Evolutionary conservation across 2,888 invertebrate genomes (phyloP).

Genomic region (Nesidiocoris tenuis): DNA sequence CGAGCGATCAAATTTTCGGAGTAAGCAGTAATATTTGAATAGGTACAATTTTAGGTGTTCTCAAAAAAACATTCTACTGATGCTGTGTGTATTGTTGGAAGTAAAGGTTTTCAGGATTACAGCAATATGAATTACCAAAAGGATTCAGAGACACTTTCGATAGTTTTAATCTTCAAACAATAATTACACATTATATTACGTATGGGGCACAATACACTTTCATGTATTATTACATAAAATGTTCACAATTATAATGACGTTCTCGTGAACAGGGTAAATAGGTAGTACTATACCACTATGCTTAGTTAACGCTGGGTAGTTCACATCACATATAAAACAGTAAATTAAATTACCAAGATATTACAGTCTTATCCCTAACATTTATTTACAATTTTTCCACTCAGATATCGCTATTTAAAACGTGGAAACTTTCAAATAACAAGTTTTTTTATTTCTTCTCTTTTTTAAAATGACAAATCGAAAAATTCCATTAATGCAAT

Average conservation of each 20-base stretch:
- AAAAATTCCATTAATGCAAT: conserved; percentile 11
- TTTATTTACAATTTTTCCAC: conserved; percentile 28
- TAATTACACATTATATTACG: background rate
- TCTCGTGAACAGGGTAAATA: background rate
- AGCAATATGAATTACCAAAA: too few species aligned
- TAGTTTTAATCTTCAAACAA: background rate
- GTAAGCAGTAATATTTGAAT: too few species aligned
- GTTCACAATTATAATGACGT: background rate
- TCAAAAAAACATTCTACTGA: too few species aligned
- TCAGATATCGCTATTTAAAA: conserved; percentile 26
- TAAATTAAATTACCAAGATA: conserved; percentile 29
- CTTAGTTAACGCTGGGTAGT: background rate
- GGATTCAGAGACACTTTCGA: background rate
- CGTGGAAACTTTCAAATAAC: background rate
- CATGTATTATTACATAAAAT: background rate
- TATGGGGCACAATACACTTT: conserved; percentile 5
- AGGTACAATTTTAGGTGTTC: too few species aligned
- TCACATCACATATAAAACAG: conserved; percentile 41
- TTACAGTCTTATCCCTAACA: conserved; percentile 42
- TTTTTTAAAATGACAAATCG: conserved; percentile 19
- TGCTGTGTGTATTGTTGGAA: too few species aligned
- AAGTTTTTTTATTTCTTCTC: conserved; percentile 3
- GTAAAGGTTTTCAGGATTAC: too few species aligned
- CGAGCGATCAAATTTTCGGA: too few species aligned
- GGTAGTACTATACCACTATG: too few species aligned